These are phyloP conservation scores for Aphodius sticticus DNA, from an alignment of 2,888 invertebrate species.

Conservation along the genomic window DNA sequence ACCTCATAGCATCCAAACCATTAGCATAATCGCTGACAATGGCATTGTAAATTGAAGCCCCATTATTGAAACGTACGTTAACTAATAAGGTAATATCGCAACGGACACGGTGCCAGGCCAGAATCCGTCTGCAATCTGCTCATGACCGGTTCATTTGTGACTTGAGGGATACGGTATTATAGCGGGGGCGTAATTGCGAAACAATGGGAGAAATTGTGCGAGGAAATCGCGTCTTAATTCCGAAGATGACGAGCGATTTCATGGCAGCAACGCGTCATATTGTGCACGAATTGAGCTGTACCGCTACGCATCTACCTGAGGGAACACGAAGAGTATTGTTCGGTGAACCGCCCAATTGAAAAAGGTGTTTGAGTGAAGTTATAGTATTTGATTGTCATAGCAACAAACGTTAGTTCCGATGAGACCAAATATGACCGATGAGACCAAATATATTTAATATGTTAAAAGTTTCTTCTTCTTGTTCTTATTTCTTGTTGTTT, in stretches of 20 bases:
- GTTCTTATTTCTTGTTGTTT: too few relatives aligned
- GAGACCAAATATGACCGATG: too few relatives aligned
- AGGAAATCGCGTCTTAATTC: constrained; percentile 4
- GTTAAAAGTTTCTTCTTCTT: too few relatives aligned
- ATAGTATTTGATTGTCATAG: background rate
- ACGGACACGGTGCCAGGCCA: background rate
- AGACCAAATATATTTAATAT: too few relatives aligned
- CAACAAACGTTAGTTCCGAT: too few relatives aligned
- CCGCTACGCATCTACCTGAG: background rate
- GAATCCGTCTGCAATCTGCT: background rate
- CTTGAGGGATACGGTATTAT: background rate
- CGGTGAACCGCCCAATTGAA: background rate
- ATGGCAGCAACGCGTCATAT: background rate
- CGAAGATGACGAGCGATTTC: background rate
- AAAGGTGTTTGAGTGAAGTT: background rate
- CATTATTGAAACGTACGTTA: constrained; percentile 23
- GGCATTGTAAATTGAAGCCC: constrained; percentile 26
- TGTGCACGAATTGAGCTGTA: background rate
- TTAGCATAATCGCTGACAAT: constrained; percentile 29
- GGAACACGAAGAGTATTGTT: background rate
- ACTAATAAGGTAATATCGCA: constrained; percentile 27
- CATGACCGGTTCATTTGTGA: background rate
- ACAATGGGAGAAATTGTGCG: background rate
- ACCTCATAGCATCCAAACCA: constrained; percentile 11
- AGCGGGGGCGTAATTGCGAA: background rate